A percentile compares a stretch with the other conserved stretches of the same genome.
These are phyloP conservation scores for Auanema sp. DNA, from an alignment of 2,888 invertebrate genomes.

Conservation along the genomic window DNA sequence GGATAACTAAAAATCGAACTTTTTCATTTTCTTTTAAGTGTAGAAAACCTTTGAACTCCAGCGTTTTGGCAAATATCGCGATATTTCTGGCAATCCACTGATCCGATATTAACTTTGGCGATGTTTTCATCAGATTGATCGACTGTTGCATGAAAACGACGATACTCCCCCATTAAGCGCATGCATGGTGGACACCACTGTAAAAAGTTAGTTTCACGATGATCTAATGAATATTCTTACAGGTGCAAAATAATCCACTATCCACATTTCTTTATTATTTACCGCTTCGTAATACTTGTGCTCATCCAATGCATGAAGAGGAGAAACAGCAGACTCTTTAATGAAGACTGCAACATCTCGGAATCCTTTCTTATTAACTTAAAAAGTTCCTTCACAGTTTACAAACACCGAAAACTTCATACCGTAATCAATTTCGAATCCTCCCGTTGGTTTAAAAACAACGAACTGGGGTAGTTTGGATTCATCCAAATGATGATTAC, in stretches of 20 bases:
- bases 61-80: slow-evolving; percentile 47
- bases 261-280: slow-evolving; percentile 69
- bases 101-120: slow-evolving; percentile 42
- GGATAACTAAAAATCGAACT: slow-evolving; percentile 70
- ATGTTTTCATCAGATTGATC: slow-evolving; percentile 49
- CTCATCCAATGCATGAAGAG: slow-evolving; percentile 65
- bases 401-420: slow-evolving; percentile 22
- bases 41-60: slow-evolving; percentile 45
- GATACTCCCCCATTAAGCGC: slow-evolving; percentile 74
- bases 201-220: not conserved
- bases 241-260: slow-evolving; percentile 78
- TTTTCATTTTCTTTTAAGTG: not conserved
- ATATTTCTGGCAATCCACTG: slow-evolving; percentile 56
- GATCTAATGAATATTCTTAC: slow-evolving; percentile 58
- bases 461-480: slow-evolving; percentile 74
- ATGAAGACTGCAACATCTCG: slow-evolving; percentile 72
- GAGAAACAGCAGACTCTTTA: slow-evolving; percentile 70
- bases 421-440: slow-evolving; percentile 77
- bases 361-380: slow-evolving; percentile 64
- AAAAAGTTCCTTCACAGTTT: slow-evolving; percentile 18
- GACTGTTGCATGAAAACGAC: slow-evolving; percentile 71
- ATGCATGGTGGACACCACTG: slow-evolving; percentile 79
- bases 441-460: slow-evolving; percentile 77
- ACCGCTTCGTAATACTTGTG: slow-evolving; percentile 56
- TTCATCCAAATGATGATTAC: slow-evolving; percentile 66